Evolutionary conservation across 2,113 vertebrate species (phyloP).

Genomic region (Motacilla alba): DNA sequence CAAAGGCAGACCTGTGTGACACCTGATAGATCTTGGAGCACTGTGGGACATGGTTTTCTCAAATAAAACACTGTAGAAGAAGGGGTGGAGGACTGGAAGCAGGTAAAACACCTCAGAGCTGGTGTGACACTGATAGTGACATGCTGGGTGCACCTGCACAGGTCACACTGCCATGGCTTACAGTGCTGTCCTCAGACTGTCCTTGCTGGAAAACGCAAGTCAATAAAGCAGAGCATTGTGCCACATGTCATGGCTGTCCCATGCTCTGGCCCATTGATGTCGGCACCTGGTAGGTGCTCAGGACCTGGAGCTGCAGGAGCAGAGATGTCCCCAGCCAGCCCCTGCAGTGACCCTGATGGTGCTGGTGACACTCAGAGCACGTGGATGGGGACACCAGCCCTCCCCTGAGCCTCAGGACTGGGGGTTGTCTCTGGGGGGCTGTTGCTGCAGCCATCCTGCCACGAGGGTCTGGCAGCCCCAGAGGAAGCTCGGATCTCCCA

Average conservation of each 20-base stretch:
- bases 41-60: not conserved
- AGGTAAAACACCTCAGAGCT: not conserved
- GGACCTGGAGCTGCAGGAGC: not conserved
- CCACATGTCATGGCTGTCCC: not conserved
- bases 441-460: not conserved
- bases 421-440: not conserved
- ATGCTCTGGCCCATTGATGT: not conserved
- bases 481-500: not conserved
- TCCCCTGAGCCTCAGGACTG: not conserved
- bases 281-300: not conserved
- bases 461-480: not conserved
- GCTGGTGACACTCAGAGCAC: not conserved
- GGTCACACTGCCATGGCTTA: fast-evolving
- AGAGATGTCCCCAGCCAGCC: not conserved
- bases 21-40: not conserved
- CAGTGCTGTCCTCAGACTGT: fast-evolving
- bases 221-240: fast-evolving
- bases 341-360: fast-evolving
- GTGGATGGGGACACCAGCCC: not conserved
- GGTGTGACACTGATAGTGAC: not conserved
- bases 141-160: not conserved
- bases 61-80: not conserved
- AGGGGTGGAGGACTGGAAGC: not conserved
- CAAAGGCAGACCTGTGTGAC: not conserved
- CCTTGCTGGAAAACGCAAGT: not conserved